Conservation (phyloP, 2,797 vertebrate genomes). For the Sebastes hopkinsi region DNA sequence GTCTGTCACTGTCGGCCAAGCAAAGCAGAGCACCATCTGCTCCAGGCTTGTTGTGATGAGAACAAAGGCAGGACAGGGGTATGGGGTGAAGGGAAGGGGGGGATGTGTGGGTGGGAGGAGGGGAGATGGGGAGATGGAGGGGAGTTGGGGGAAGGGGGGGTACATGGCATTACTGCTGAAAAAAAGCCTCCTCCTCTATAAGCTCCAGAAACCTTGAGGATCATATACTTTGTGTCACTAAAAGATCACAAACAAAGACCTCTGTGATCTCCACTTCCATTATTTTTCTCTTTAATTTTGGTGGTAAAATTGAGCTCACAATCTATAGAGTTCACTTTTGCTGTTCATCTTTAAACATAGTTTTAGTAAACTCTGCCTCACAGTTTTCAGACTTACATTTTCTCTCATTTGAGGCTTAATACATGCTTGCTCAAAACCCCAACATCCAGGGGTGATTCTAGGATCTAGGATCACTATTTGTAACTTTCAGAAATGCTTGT, state of each 20-base stretch:
- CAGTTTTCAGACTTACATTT: not conserved
- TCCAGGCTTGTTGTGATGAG: conserved; percentile 81
- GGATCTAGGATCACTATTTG: too few relatives aligned
- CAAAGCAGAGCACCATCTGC: conserved; percentile 84
- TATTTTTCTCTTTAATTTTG: not conserved
- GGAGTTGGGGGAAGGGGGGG: not conserved
- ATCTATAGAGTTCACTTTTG: not conserved
- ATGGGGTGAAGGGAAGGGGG: conserved; percentile 27
- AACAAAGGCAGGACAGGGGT: conserved; percentile 82
- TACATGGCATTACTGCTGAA: conserved; percentile 42
- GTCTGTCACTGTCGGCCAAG: conserved; percentile 77
- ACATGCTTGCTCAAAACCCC: too few relatives aligned
- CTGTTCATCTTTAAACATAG: not conserved
- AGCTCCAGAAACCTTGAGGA: conserved; percentile 5
- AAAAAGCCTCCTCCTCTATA: conserved; percentile 14
- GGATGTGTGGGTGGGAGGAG: not conserved
- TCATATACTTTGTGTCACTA: not conserved
- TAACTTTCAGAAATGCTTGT: too few relatives aligned
- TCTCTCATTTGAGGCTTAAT: not conserved
- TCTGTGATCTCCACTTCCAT: not conserved
- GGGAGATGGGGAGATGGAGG: too few relatives aligned
- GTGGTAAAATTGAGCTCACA: too few relatives aligned
- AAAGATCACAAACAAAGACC: not conserved
- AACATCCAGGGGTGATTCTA: too few relatives aligned
- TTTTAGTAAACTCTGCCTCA: not conserved